A percentile compares a stretch with the other conserved stretches of the same genome.
Evolutionary conservation across 2,888 invertebrate species (phyloP).

Genomic region (Neoitamus cyanurus): DNA sequence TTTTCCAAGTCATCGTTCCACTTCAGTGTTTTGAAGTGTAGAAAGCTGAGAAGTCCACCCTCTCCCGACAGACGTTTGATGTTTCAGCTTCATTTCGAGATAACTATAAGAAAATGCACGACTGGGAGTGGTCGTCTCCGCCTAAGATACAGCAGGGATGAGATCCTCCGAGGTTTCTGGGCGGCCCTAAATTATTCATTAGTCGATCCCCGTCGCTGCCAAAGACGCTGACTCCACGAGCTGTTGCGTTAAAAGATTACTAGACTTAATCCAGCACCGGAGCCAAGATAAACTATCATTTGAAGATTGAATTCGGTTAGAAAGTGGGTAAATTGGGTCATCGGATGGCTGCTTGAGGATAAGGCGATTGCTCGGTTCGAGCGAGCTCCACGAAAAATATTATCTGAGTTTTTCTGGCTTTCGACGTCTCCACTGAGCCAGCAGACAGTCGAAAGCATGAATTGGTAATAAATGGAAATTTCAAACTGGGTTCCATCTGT

Average conservation of each 20-base stretch:
- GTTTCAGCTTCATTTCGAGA: neutral
- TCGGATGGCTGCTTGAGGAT: neutral
- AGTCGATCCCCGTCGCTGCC: neutral
- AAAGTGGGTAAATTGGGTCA: slow-evolving; percentile 26
- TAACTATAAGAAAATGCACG: neutral
- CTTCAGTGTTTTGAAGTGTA: neutral
- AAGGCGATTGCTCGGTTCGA: neutral
- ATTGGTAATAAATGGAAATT: slow-evolving; percentile 5
- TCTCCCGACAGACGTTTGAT: neutral
- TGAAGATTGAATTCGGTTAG: slow-evolving; percentile 24
- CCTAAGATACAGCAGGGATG: neutral
- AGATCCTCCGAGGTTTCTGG: neutral
- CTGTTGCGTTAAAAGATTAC: slow-evolving; percentile 37
- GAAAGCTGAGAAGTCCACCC: neutral
- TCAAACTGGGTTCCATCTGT: neutral
- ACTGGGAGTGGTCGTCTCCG: neutral
- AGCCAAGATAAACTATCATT: slow-evolving; percentile 27
- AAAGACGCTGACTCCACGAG: slow-evolving; percentile 5
- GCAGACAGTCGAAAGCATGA: neutral
- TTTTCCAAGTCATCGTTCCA: neutral
- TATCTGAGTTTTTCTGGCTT: neutral
- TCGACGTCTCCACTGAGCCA: neutral
- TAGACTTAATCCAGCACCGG: slow-evolving; percentile 3
- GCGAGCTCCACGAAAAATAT: neutral
- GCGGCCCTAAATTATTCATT: neutral